A percentile compares a stretch with the other conserved stretches of the same genome.
These are phyloP conservation scores for Periophthalmus magnuspinnatus DNA, from an alignment of 2,797 vertebrate species.

Conservation along the genomic window DNA sequence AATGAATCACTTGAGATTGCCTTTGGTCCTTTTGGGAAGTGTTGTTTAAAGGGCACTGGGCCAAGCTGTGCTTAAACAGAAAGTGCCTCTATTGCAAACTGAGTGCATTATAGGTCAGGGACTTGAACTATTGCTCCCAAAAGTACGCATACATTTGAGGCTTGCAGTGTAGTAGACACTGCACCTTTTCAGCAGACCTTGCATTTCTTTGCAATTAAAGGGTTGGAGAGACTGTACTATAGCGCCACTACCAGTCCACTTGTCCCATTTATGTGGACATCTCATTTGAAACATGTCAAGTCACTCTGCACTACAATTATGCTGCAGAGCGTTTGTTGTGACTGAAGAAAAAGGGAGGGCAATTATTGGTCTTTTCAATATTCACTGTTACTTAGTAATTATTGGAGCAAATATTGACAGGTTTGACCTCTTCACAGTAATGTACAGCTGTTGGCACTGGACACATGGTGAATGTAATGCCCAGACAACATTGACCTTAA, in stretches of 20 bases:
- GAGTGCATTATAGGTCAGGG: conserved; percentile 44
- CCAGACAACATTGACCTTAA: conserved; percentile 18
- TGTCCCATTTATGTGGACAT: conserved; percentile 43
- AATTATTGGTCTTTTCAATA: background rate
- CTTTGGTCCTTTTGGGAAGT: conserved; percentile 44
- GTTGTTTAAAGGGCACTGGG: conserved; percentile 37
- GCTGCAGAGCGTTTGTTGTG: too few relatives aligned
- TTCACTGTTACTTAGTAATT: background rate
- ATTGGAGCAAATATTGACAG: background rate
- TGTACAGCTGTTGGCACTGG: background rate
- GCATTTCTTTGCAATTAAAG: conserved; percentile 21
- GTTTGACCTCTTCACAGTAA: background rate
- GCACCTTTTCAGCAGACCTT: conserved; percentile 14
- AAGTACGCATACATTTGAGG: conserved; percentile 26
- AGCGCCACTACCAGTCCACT: conserved; percentile 26
- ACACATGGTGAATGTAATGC: too few relatives aligned
- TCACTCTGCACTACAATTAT: background rate
- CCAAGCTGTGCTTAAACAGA: conserved; percentile 39
- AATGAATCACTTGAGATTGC: conserved; percentile 58
- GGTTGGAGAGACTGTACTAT: conserved; percentile 15
- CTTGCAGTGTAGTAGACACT: background rate
- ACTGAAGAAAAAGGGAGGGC: too few relatives aligned
- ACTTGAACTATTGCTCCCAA: conserved; percentile 23
- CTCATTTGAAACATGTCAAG: conserved; percentile 57
- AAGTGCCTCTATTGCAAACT: conserved; percentile 41